Conservation (phyloP, 2,113 vertebrate genomes). For the Cairina moschata region DNA sequence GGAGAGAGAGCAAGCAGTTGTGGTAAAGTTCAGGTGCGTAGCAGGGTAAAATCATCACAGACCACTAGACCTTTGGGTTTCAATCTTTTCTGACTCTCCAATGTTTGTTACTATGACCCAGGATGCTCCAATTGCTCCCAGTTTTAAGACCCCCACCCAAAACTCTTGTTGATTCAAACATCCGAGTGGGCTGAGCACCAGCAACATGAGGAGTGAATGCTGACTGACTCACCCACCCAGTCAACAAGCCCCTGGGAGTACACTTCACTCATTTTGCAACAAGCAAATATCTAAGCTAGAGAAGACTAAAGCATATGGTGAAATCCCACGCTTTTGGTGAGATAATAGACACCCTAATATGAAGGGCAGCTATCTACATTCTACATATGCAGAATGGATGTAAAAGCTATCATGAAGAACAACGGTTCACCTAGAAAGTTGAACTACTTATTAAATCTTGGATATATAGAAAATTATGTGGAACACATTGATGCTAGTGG, state of each 20-base stretch:
- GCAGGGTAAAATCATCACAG: too few relatives aligned
- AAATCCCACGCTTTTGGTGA: neutral
- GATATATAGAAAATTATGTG: neutral
- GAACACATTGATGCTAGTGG: neutral
- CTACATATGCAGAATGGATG: neutral
- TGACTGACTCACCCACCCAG: neutral
- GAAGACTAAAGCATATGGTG: neutral
- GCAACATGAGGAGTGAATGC: neutral
- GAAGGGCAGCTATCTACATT: neutral
- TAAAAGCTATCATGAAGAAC: neutral
- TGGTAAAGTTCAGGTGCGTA: too few relatives aligned
- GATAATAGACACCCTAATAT: neutral
- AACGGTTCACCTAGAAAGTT: neutral
- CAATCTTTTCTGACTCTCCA: neutral
- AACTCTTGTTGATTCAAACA: neutral
- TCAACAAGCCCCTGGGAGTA: neutral
- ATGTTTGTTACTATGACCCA: neutral
- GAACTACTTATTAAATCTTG: neutral
- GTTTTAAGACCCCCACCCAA: neutral
- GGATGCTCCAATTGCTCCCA: neutral
- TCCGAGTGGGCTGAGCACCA: neutral
- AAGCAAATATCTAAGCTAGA: neutral
- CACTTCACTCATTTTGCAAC: neutral
- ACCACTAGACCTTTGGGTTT: neutral
- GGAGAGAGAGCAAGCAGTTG: too few relatives aligned